A percentile compares a stretch with the other conserved stretches of the same genome.
These are phyloP conservation scores for Clarias macrocephalus DNA, from an alignment of 2,113 vertebrate species.

Conservation along the genomic window DNA sequence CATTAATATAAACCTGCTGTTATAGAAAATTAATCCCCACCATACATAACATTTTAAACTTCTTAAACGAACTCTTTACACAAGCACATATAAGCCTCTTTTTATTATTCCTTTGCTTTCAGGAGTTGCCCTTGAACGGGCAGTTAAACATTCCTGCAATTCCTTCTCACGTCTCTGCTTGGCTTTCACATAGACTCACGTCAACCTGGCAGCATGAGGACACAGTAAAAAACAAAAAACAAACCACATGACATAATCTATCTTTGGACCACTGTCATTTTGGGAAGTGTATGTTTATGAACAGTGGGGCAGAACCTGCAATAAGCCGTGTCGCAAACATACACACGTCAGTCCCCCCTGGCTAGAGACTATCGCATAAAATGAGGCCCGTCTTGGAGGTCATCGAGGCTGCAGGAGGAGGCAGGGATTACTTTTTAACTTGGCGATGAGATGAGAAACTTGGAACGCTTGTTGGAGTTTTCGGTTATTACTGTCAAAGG, in stretches of 20 bases:
- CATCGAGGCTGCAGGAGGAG: background rate
- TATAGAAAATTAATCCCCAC: background rate
- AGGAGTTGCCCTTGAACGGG: background rate
- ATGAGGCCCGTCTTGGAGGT: background rate
- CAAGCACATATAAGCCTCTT: background rate
- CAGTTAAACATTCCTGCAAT: conserved; percentile 19
- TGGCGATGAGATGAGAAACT: conserved; percentile 10
- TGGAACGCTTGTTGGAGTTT: background rate
- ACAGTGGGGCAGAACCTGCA: background rate
- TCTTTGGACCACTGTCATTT: background rate
- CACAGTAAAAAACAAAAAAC: background rate
- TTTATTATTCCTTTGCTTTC: background rate
- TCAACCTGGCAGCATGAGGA: conserved; percentile 18
- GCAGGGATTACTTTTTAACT: conserved; percentile 3
- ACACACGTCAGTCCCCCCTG: background rate
- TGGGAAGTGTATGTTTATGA: background rate
- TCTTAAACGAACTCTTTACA: background rate
- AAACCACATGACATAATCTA: conserved; percentile 27
- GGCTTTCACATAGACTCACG: conserved; percentile 7
- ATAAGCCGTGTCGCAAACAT: background rate
- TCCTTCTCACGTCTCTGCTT: conserved; percentile 6
- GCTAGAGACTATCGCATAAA: conserved; percentile 18
- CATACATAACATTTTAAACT: background rate
- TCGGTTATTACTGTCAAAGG: background rate
- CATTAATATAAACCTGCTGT: background rate